Conservation (phyloP, 1,140 invertebrate genomes). For the Brachionus angularis region DNA sequence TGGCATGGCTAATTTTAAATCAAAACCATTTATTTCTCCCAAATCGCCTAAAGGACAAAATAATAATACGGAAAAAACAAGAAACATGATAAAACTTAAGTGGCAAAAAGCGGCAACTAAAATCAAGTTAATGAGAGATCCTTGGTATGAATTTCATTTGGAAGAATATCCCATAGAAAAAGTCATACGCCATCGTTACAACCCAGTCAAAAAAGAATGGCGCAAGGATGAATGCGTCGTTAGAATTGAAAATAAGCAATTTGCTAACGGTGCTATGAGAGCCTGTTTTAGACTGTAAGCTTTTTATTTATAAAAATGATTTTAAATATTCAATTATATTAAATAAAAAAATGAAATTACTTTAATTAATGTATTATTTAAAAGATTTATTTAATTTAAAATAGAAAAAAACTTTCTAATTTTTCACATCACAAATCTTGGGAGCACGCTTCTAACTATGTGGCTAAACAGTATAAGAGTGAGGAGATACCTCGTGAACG, state of each 20-base stretch:
- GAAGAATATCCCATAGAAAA: conserved; percentile 53
- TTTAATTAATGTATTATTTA: not conserved
- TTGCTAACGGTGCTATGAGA: conserved; percentile 64
- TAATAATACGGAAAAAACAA: not conserved
- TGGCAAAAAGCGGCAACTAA: conserved; percentile 51
- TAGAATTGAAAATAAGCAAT: conserved; percentile 61
- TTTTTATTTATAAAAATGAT: too few relatives aligned
- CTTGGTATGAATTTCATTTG: conserved; percentile 59
- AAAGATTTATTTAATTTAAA: not conserved
- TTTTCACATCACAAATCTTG: conserved; percentile 59
- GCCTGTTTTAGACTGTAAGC: conserved; percentile 60
- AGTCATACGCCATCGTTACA: conserved; percentile 58
- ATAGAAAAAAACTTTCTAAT: conserved; percentile 60
- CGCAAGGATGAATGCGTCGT: conserved; percentile 58
- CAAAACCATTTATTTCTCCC: not conserved
- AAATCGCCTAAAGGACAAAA: not conserved
- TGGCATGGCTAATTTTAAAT: conserved; percentile 35
- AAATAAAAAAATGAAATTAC: too few relatives aligned
- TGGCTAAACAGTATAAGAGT: conserved; percentile 63
- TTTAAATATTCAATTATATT: too few relatives aligned
- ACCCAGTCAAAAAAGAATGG: conserved; percentile 58
- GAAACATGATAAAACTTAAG: conserved; percentile 39
- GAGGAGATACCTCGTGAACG: conserved; percentile 58
- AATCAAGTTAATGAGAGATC: conserved; percentile 51
- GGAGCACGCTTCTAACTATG: conserved; percentile 62